These are phyloP conservation scores for Drosophila chauvacae DNA, from an alignment of 1,140 invertebrate species.

Conservation along the genomic window DNA sequence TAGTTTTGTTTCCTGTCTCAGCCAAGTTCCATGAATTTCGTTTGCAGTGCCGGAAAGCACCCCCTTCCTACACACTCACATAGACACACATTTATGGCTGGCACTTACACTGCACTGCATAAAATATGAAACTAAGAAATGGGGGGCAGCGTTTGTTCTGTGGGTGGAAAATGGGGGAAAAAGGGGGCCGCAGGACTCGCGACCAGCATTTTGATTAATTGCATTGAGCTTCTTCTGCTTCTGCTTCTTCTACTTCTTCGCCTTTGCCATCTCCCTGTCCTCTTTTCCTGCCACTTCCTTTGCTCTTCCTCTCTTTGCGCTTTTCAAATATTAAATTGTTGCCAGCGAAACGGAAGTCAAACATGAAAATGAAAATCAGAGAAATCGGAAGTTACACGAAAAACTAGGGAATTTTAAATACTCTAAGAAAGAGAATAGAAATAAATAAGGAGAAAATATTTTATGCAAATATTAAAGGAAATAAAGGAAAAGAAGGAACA, in stretches of 20 bases:
- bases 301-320: slow-evolving; percentile 4
- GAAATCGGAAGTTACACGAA: neutral
- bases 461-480: neutral
- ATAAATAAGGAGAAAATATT: neutral
- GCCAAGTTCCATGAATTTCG: slow-evolving; percentile 53
- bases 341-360: slow-evolving; percentile 33
- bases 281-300: neutral
- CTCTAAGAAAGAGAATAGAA: neutral
- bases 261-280: neutral
- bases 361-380: slow-evolving; percentile 21
- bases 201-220: slow-evolving; percentile 69
- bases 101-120: slow-evolving; percentile 52
- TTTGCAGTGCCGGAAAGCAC: slow-evolving; percentile 28
- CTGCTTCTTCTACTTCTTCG: neutral
- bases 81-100: slow-evolving; percentile 35
- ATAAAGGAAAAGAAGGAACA: neutral
- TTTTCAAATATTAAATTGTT: slow-evolving; percentile 57
- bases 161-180: neutral
- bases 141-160: slow-evolving; percentile 9
- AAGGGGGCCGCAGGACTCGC: neutral
- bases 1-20: slow-evolving; percentile 72
- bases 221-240: slow-evolving; percentile 48
- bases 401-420: neutral
- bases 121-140: slow-evolving; percentile 1
- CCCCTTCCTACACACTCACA: neutral